Evolutionary conservation across 2,113 vertebrate species (phyloP).

Genomic region (Rhodinocichla rosea): DNA sequence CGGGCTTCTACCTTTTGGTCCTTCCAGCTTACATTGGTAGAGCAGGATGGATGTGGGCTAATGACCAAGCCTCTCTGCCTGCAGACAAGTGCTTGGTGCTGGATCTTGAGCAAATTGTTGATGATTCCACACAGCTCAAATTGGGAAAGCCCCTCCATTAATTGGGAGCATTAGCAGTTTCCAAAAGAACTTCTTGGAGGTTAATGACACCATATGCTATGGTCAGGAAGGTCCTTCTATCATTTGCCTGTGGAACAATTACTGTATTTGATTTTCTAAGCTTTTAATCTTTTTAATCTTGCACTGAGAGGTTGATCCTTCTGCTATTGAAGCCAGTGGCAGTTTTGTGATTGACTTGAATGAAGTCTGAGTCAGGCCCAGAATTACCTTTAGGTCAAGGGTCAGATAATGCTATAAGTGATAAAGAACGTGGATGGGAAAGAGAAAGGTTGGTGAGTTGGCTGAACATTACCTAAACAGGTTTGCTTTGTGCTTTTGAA

Average conservation of each 20-base stretch:
- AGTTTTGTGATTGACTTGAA: background rate
- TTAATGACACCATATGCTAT: background rate
- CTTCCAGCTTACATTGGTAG: background rate
- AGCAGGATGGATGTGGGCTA: background rate
- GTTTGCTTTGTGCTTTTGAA: background rate
- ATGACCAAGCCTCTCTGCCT: background rate
- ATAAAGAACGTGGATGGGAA: background rate
- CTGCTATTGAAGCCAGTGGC: background rate
- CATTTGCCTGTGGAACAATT: background rate
- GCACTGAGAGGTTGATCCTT: background rate
- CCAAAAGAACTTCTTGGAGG: background rate
- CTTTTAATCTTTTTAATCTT: background rate
- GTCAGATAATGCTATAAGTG: background rate
- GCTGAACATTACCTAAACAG: background rate
- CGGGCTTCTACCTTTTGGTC: background rate
- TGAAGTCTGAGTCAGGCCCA: background rate
- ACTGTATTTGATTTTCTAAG: background rate
- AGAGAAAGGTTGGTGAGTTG: background rate
- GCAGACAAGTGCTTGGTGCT: background rate
- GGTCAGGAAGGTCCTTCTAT: background rate
- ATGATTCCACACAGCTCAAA: background rate
- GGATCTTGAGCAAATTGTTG: background rate
- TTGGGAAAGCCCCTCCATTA: background rate
- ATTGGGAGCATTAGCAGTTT: background rate
- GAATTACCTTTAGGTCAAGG: background rate